Conservation (phyloP, 2,888 invertebrate genomes). For the Macrostomum cliftonense region DNA sequence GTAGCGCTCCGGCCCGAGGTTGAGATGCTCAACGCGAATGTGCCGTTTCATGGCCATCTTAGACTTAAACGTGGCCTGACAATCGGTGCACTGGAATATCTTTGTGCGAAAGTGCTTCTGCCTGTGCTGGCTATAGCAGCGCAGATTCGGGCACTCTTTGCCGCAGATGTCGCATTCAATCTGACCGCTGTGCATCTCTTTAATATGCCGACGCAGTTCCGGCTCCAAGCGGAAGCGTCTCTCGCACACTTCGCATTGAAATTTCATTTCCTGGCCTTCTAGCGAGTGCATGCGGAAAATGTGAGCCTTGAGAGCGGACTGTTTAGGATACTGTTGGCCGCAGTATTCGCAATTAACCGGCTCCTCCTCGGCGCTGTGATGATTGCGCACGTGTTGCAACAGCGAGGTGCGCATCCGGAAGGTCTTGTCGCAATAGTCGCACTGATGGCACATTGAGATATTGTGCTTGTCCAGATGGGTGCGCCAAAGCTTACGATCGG, state of each 20-base stretch:
- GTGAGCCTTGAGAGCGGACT: constrained; percentile 1
- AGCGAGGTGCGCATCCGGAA: constrained; percentile 9
- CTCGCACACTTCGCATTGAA: constrained; percentile 6
- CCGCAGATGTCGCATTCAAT: constrained; percentile 12
- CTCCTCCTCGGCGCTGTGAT: constrained; percentile 5
- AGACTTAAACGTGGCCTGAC: constrained; percentile 11
- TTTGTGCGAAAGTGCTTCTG: constrained; percentile 10
- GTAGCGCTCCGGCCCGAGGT: constrained; percentile 93
- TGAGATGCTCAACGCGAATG: constrained; percentile 54
- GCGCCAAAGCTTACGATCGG: constrained; percentile 6
- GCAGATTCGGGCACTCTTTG: constrained; percentile 8
- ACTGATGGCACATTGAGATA: constrained; percentile 1
- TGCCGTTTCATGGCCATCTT: constrained; percentile 58
- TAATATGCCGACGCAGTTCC: constrained; percentile 10
- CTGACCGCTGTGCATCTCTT: constrained; percentile 9
- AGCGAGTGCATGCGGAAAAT: constrained; percentile 8
- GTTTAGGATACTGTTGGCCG: constrained; percentile 4
- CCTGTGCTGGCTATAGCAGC: constrained; percentile 6
- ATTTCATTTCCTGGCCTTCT: constrained; percentile 1
- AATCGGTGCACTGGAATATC: constrained; percentile 11
- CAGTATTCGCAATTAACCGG: constrained; percentile 10
- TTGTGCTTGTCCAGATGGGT: constrained; percentile 10
- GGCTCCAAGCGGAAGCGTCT: constrained; percentile 7
- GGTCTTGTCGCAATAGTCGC: constrained; percentile 5
- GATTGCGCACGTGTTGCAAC: constrained; percentile 6